phyloP scores from a whole-genome alignment of 2,888 invertebrate species.

The Amaurobius ferox region DNA sequence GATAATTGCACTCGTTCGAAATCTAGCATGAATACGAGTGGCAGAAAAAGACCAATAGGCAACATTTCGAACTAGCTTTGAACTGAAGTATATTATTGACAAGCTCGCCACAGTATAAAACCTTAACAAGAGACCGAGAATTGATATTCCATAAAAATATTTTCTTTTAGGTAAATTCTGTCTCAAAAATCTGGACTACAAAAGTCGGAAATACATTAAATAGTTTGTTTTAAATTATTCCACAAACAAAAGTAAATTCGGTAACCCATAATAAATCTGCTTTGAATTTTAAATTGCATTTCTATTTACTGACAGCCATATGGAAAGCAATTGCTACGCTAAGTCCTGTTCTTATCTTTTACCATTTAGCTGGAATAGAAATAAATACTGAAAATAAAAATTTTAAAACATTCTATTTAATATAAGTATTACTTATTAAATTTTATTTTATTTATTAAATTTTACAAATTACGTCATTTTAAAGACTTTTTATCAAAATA shows the following conservation, averaged over 20 bases:
- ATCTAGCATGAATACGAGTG: background rate
- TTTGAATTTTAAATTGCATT: too few relatives aligned
- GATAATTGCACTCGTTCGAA: background rate
- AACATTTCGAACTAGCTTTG: background rate
- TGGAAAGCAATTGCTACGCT: too few relatives aligned
- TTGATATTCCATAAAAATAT: background rate
- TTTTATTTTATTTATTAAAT: background rate
- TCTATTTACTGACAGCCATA: too few relatives aligned
- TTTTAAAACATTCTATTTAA: background rate
- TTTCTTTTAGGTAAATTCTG: background rate
- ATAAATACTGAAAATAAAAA: conserved; percentile 5
- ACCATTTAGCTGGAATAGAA: background rate
- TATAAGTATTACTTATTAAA: too few relatives aligned
- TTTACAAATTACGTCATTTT: background rate
- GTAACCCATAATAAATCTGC: too few relatives aligned
- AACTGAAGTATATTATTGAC: background rate
- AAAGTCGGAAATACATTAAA: background rate
- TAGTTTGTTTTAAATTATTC: background rate
- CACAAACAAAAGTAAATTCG: too few relatives aligned
- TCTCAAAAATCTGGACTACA: background rate
- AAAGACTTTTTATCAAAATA: background rate
- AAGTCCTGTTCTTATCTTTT: too few relatives aligned
- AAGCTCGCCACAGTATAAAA: conserved; percentile 18
- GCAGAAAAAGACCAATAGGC: conserved; percentile 14
- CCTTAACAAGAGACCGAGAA: background rate